Percentiles rank a stretch among this genome's conserved stretches.
These are phyloP conservation scores for Holothuria scabra DNA, from an alignment of 53 echinoderm and acorn worm genomes.

Conservation along the genomic window DNA sequence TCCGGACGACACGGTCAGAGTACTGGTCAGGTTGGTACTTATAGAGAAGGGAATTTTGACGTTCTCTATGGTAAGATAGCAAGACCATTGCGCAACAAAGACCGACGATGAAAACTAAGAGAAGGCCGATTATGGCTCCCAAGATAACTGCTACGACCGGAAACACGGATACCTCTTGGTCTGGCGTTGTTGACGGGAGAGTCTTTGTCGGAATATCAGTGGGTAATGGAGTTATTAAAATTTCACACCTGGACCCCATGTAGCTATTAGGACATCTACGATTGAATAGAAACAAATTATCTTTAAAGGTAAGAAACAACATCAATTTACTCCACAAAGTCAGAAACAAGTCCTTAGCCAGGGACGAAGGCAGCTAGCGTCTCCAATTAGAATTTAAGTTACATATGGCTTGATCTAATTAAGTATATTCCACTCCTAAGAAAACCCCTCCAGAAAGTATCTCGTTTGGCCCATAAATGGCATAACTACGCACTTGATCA, in stretches of 20 bases:
- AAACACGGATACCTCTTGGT: neutral
- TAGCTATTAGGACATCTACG: slow-evolving; percentile 4
- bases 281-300: neutral
- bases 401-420: too few relatives aligned
- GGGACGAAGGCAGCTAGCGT: too few relatives aligned
- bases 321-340: neutral
- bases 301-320: too few relatives aligned
- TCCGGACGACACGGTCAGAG: slow-evolving; percentile 29
- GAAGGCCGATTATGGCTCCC: slow-evolving; percentile 7
- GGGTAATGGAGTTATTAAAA: neutral
- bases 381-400: too few relatives aligned
- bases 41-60: neutral
- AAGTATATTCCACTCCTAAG: too few relatives aligned
- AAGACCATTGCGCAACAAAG: slow-evolving; percentile 27
- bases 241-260: neutral
- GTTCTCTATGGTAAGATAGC: neutral
- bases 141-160: slow-evolving; percentile 19
- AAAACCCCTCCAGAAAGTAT: too few relatives aligned
- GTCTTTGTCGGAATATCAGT: neutral
- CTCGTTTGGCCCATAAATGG: too few relatives aligned
- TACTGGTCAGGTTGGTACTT: neutral
- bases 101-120: neutral
- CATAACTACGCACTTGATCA: too few relatives aligned
- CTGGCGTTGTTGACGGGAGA: neutral
- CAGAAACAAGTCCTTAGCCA: too few relatives aligned